These are phyloP conservation scores for Heterochromis multidens DNA, from an alignment of 2,113 vertebrate genomes.

Conservation along the genomic window DNA sequence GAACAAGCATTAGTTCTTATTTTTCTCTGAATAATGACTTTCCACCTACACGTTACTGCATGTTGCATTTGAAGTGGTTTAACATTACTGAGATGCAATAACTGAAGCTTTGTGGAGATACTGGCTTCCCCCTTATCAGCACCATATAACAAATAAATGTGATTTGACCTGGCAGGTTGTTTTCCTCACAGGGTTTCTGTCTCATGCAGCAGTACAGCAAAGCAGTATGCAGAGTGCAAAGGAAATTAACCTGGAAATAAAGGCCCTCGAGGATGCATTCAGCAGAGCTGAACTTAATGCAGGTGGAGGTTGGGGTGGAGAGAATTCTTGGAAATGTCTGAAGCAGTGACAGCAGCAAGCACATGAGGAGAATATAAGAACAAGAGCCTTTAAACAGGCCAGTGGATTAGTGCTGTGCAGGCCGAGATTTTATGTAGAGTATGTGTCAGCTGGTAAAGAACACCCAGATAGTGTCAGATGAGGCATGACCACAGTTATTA, in stretches of 20 bases:
- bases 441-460: background rate
- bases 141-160: background rate
- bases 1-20: background rate
- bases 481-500: background rate
- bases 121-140: background rate
- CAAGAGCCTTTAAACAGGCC: background rate
- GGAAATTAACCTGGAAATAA: constrained; percentile 21
- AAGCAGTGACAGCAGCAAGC: background rate
- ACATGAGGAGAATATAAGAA: background rate
- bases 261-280: background rate
- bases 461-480: background rate
- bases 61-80: background rate
- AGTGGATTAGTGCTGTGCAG: background rate
- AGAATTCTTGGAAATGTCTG: background rate
- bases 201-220: background rate
- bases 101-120: background rate
- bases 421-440: background rate
- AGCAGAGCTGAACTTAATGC: background rate
- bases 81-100: background rate
- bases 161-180: background rate
- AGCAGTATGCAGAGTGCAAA: background rate
- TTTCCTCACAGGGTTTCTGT: background rate
- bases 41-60: background rate
- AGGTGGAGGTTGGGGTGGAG: constrained; percentile 7
- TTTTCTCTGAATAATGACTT: background rate